These are phyloP conservation scores for Drepana arcuata DNA, from an alignment of 1,140 invertebrate genomes.

Conservation along the genomic window DNA sequence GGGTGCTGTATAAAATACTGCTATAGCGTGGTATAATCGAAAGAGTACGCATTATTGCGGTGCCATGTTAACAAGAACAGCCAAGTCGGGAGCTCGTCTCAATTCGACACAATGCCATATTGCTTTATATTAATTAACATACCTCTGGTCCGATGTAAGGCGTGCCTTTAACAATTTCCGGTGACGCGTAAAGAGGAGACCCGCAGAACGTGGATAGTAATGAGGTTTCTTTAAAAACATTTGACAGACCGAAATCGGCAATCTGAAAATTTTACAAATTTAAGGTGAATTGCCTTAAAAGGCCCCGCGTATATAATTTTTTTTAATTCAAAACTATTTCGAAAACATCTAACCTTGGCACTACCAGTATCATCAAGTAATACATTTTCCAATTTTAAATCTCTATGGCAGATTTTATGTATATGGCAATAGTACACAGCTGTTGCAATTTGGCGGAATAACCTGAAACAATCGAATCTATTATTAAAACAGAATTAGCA, in stretches of 20 bases:
- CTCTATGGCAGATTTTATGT: constrained; percentile 97
- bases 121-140: constrained; percentile 6
- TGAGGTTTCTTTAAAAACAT: constrained; percentile 94
- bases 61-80: too few species aligned
- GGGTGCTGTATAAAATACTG: too few species aligned
- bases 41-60: too few species aligned
- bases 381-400: constrained; percentile 99
- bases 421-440: constrained; percentile 99
- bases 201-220: constrained; percentile 97
- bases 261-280: too few species aligned
- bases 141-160: constrained; percentile 97
- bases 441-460: constrained; percentile 98
- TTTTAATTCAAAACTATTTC: too few species aligned
- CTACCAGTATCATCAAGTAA: constrained; percentile 95
- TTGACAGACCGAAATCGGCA: constrained; percentile 98
- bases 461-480: constrained; percentile 64
- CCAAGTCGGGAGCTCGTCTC: too few species aligned
- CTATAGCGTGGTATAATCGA: too few species aligned
- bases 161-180: constrained; percentile 98
- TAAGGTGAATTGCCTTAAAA: too few species aligned
- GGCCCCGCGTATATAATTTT: too few species aligned
- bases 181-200: constrained; percentile 97
- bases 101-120: too few species aligned
- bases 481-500: too few species aligned
- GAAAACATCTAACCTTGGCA: constrained; percentile 93